These are phyloP conservation scores for Perccottus glenii DNA, from an alignment of 2,113 vertebrate species.

Conservation along the genomic window DNA sequence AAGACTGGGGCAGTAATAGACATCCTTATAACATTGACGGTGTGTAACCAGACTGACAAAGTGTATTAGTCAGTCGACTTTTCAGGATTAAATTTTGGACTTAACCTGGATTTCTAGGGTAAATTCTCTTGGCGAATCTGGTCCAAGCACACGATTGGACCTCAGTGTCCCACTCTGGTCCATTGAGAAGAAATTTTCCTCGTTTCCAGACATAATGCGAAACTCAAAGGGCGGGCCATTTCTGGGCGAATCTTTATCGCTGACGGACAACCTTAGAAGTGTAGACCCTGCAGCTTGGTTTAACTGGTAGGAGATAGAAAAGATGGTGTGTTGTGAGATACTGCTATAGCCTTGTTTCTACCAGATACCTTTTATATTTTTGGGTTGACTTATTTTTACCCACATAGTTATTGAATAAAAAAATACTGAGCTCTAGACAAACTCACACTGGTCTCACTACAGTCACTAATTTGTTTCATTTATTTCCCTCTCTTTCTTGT, in stretches of 20 bases:
- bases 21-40: not conserved
- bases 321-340: not conserved
- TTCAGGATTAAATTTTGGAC: not conserved
- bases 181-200: slow-evolving; percentile 86
- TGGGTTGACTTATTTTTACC: too few species aligned
- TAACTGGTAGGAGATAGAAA: slow-evolving; percentile 75
- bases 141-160: slow-evolving; percentile 85
- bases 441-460: too few species aligned
- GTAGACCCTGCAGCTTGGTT: slow-evolving; percentile 90
- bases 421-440: too few species aligned
- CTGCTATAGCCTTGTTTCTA: too few species aligned
- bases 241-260: slow-evolving; percentile 91
- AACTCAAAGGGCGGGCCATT: slow-evolving; percentile 94
- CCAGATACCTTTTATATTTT: too few species aligned
- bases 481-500: too few species aligned
- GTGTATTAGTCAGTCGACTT: not conserved
- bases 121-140: slow-evolving; percentile 85
- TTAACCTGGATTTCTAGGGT: slow-evolving; percentile 89
- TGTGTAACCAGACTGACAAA: slow-evolving; percentile 8
- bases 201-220: slow-evolving; percentile 88
- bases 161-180: slow-evolving; percentile 86
- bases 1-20: slow-evolving; percentile 5
- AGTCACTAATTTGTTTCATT: too few species aligned
- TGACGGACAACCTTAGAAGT: slow-evolving; percentile 89
- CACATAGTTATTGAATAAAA: too few species aligned